Conservation (phyloP, 2,797 vertebrate genomes). For the Calcarius lapponicus region DNA sequence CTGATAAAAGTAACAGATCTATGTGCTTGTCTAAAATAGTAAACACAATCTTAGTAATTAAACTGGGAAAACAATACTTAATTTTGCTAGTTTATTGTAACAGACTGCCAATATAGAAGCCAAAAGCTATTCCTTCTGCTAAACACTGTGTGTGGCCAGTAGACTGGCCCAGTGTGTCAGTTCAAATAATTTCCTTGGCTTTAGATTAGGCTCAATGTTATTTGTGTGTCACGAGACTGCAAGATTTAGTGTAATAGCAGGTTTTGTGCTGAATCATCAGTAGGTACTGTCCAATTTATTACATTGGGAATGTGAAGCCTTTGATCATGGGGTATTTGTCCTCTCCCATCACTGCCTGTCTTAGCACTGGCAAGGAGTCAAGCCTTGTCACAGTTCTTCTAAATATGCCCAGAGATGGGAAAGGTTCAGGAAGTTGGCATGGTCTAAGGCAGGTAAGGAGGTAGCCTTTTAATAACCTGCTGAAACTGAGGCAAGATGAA, state of each 20-base stretch:
- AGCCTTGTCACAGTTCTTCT: not conserved
- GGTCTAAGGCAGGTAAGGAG: not conserved
- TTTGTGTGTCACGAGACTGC: not conserved
- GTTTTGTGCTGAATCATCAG: constrained; percentile 12
- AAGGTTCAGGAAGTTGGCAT: not conserved
- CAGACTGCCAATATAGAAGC: not conserved
- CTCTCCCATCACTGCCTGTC: not conserved
- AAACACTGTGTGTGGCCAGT: not conserved
- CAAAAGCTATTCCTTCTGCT: not conserved
- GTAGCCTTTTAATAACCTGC: not conserved
- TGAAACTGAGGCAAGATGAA: not conserved
- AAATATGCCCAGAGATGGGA: not conserved
- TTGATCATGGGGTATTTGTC: not conserved
- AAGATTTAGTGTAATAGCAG: not conserved
- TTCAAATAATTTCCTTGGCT: not conserved
- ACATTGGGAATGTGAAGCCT: not conserved
- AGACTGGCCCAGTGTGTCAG: not conserved
- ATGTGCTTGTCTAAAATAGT: not conserved
- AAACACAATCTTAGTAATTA: not conserved
- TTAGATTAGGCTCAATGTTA: not conserved
- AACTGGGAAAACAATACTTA: not conserved
- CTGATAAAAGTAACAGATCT: not conserved
- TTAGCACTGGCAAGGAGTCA: not conserved
- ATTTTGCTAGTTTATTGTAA: not conserved
- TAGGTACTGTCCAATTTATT: not conserved